Conservation (phyloP, 2,888 invertebrate species). For the Apotomis turbidana region DNA sequence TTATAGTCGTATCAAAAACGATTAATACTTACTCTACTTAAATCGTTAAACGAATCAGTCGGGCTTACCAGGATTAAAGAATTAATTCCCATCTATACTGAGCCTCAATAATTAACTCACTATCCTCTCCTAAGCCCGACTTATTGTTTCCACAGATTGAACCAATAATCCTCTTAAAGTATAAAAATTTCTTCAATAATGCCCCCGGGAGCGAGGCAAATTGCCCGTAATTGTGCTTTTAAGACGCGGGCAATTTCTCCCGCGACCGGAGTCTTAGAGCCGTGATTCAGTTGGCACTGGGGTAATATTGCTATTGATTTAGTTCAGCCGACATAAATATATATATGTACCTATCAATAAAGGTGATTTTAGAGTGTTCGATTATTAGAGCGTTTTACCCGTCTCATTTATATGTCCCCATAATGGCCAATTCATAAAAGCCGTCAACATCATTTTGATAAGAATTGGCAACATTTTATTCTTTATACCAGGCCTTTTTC, state of each 20-base stretch:
- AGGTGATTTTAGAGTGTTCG: no score
- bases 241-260: constrained; percentile 66
- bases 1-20: no score
- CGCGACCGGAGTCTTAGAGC: constrained; percentile 62
- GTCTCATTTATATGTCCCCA: no score
- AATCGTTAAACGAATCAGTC: no score
- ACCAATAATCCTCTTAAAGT: constrained; percentile 53
- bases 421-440: no score
- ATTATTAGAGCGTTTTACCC: no score
- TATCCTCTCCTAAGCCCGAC: constrained; percentile 10
- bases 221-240: constrained; percentile 81
- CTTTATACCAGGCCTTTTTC: no score
- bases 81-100: background rate
- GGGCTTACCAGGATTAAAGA: background rate
- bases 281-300: constrained; percentile 37
- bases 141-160: constrained; percentile 43
- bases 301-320: constrained; percentile 22
- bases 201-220: constrained; percentile 69
- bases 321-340: background rate
- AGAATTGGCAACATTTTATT: no score
- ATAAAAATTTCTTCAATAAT: constrained; percentile 67
- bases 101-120: constrained; percentile 21
- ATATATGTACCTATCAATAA: no score
- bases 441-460: no score
- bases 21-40: no score